Evolutionary conservation across 2,888 invertebrate species (phyloP), one percentile per base, ranked within the genome.

Genomic region (Microctonus brassicae): DNA sequence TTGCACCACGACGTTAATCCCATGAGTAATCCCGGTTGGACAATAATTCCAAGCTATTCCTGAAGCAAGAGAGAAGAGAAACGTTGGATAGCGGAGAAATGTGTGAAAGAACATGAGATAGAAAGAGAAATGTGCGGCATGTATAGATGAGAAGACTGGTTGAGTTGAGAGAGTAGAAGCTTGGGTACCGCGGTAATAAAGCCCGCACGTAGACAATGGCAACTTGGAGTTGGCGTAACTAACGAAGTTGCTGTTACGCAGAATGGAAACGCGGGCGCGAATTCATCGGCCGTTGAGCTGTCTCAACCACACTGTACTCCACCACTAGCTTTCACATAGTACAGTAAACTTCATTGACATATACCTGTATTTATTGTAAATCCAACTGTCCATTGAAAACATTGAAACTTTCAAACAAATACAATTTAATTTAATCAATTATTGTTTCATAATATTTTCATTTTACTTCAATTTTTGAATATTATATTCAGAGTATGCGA

Each of bases 141-240:
- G 71, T 64, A 71, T 74, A 62, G 61, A 70, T 63, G 58, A 53
- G 64, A 57, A 66, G 55, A 17, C 33, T 55, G 60, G 52, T 52
- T 24, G 60, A 67, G 68, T 58, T 47, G 33, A 60, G 55, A 36
- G 52, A 33, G 53, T 29, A 58, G 5, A 39, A 61, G 34, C 20
- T 34, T 22, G 69, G 34, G 53, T 52, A 58, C 65, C 72, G 42
- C 70, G 42, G 76, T 74, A 76, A 78, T 78, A 77, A 78, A 77
- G 75, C 77, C 75, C 58, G 72, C 76, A 76, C 77, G 73, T 77
- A 78, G 77, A 78, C 79, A 76, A 78, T 76, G 73, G 76, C 75
- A 77, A 77, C 76, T 78, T 75, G 71, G 78, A 73, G 79, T 78
- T 79, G 73, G 74, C 78, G 76, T 79, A 79, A 79, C 78, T 79